Conservation (phyloP, 2,888 invertebrate species). For the Xylota sylvarum region DNA sequence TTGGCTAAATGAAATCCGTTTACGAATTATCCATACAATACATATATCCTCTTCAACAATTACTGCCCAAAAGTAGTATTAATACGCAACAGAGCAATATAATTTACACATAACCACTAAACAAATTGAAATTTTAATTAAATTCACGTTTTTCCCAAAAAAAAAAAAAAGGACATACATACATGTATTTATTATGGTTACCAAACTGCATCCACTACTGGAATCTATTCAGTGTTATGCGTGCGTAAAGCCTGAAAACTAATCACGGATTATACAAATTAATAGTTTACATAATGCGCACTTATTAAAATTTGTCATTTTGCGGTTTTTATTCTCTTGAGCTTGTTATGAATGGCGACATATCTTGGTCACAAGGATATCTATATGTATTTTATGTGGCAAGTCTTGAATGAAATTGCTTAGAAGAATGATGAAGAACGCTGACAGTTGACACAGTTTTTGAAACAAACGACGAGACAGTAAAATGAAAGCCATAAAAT, state of each 20-base stretch:
- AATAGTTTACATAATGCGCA: conserved; percentile 42
- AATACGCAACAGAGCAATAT: background rate
- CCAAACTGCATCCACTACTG: background rate
- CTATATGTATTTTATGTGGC: background rate
- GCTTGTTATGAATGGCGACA: conserved; percentile 24
- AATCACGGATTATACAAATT: conserved; percentile 40
- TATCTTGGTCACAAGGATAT: conserved; percentile 17
- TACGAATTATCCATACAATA: conserved; percentile 8
- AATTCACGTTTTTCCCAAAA: background rate
- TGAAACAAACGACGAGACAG: conserved; percentile 50
- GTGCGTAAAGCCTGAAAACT: conserved; percentile 27
- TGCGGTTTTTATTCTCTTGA: conserved; percentile 34
- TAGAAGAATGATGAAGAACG: conserved; percentile 10
- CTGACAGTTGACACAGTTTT: conserved; percentile 60
- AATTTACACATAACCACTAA: conserved; percentile 18
- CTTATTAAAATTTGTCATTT: conserved; percentile 38
- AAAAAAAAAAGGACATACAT: background rate
- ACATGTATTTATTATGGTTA: background rate
- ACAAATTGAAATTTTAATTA: conserved; percentile 46
- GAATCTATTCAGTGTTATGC: background rate
- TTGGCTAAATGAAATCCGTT: conserved; percentile 14
- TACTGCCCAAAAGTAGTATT: background rate
- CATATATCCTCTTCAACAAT: conserved; percentile 3
- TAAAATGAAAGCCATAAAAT: conserved; percentile 35
- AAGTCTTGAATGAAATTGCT: conserved; percentile 24